Base-by-base conservation (phyloP, 64 coral and sea anemone species). In the Pocillopora verrucosa region DNA sequence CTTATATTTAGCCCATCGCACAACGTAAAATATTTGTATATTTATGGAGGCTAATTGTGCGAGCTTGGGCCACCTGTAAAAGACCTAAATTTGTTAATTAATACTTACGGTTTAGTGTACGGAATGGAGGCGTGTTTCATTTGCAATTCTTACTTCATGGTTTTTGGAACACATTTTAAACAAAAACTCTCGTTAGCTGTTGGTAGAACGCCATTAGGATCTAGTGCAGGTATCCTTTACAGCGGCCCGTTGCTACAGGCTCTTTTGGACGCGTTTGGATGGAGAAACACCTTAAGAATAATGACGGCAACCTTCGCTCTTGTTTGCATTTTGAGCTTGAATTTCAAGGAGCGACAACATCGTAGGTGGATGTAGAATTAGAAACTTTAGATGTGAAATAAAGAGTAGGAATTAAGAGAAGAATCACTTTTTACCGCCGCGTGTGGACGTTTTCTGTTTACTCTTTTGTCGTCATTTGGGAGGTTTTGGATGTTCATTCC, bases 341-440 rank as follows among this genome's bases (percentile, higher is more conserved):
- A 58, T 73, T 85, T 77, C 26, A 82, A 86, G 80, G 16, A 85
- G 85, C 69, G 80, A 56, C 6, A 30, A 20, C 30, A 70, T 5
- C 20, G 12, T 24, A 9, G 13, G 64, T 72, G 35, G 24, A 36
- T 16, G 14, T 72, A 16, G 12, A 38, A 14, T 0, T 12, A 15
- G 58, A 11, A 58, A 20, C 41, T 4, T 51, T 51, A 7, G 41
- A 51, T 7, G 7, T 51, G 20, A 1, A 36, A 34, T 13, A 7
- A 61, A 34, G 13, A 58, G 34, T 20, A 3, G 10, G 25, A 84
- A 78, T 7, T 56, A 56, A 38, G 76, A n/a, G 34, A 60, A 11
- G 72, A 59, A 84, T 84, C 22, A 68, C 80, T 68, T 35, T 92
- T 14, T 75, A 92, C 72, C 87, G 75, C 56, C 78, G 81, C 14